These are phyloP conservation scores for Platysteira castanea DNA, from an alignment of 2,113 vertebrate species.

Conservation along the genomic window DNA sequence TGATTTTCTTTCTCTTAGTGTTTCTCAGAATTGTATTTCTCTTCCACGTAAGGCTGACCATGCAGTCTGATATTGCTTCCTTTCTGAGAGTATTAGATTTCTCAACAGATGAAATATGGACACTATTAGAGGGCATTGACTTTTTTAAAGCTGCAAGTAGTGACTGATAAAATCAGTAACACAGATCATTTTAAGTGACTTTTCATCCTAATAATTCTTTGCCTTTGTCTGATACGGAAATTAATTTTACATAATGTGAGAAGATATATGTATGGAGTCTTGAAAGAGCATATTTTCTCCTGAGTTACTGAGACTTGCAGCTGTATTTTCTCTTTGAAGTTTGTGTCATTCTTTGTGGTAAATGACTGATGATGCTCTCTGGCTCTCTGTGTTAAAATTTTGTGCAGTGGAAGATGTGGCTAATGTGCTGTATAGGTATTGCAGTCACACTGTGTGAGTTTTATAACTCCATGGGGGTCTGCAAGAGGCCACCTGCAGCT, in stretches of 20 bases:
- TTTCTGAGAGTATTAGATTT: conserved; percentile 21
- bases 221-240: conserved; percentile 21
- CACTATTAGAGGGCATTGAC: not conserved
- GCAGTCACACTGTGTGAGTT: not conserved
- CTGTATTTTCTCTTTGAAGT: not conserved
- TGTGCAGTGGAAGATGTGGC: not conserved
- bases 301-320: not conserved
- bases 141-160: conserved; percentile 1
- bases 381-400: not conserved
- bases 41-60: not conserved
- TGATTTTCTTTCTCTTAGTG: not conserved
- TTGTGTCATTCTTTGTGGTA: not conserved
- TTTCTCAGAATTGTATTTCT: conserved; percentile 6
- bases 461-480: not conserved
- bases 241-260: conserved; percentile 46
- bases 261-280: conserved; percentile 16
- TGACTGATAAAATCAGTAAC: conserved; percentile 15
- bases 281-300: conserved; percentile 1
- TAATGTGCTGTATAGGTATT: not conserved
- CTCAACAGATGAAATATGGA: not conserved
- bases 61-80: not conserved
- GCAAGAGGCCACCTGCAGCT: not conserved
- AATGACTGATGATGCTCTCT: not conserved
- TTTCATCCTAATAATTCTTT: conserved; percentile 31
- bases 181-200: conserved; percentile 23